phyloP scores from a whole-genome alignment of 2,113 vertebrate genomes.

The Perca fluviatilis region DNA sequence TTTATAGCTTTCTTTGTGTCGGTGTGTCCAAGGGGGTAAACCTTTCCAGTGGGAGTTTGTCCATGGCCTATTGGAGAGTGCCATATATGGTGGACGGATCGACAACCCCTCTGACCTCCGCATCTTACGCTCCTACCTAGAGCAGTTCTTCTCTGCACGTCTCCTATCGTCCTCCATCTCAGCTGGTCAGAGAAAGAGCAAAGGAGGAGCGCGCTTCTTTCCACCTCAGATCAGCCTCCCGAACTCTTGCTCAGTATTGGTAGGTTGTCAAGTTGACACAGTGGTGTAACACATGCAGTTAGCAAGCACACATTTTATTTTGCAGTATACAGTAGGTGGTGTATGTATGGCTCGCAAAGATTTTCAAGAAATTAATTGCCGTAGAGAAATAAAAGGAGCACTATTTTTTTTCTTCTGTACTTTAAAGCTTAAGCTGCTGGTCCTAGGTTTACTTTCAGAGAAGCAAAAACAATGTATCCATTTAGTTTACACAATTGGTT shows the following conservation, averaged over 20 bases:
- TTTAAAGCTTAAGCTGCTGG: conserved; percentile 4
- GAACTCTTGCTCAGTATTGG: conserved; percentile 92
- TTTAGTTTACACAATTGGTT: conserved; percentile 9
- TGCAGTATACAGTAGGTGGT: background rate
- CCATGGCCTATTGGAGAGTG: conserved; percentile 94
- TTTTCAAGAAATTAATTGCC: background rate
- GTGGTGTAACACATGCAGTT: background rate
- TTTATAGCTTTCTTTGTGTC: background rate
- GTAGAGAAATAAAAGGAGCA: background rate
- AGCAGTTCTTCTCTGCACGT: conserved; percentile 92
- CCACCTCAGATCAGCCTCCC: conserved; percentile 89
- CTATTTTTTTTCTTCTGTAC: background rate
- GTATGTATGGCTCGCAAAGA: background rate
- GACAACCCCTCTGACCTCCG: conserved; percentile 95
- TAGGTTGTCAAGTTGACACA: conserved; percentile 70
- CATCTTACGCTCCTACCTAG: conserved; percentile 94
- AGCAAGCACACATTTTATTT: background rate
- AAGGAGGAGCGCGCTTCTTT: conserved; percentile 83
- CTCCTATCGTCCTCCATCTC: conserved; percentile 77
- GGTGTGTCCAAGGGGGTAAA: conserved; percentile 85
- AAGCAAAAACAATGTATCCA: conserved; percentile 17
- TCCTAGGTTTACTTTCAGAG: conserved; percentile 4
- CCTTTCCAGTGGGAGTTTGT: conserved; percentile 94
- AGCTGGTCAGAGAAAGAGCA: conserved; percentile 80
- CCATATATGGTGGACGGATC: conserved; percentile 96